Percentiles rank a stretch among this genome's conserved stretches.
phyloP scores from a whole-genome alignment of 2,113 vertebrate species.

The Pungitius pungitius region DNA sequence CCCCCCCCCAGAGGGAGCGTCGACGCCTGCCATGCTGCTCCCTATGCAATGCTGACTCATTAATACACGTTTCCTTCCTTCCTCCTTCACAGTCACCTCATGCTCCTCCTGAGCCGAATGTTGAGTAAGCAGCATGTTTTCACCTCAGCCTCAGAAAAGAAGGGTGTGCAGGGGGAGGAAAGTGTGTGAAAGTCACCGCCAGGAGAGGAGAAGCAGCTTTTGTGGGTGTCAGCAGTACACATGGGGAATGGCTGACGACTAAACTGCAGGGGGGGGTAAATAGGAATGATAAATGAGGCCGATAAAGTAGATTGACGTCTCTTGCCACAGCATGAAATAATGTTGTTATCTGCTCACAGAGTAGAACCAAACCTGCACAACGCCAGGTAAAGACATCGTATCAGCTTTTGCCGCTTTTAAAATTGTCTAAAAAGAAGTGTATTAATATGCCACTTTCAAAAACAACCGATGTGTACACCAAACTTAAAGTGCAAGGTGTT shows the following conservation, averaged over 20 bases:
- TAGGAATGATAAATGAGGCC: conserved; percentile 29
- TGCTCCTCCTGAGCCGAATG: conserved; percentile 11
- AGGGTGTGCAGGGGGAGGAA: background rate
- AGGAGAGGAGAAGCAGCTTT: conserved; percentile 23
- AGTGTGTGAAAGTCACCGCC: background rate
- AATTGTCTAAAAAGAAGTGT: background rate
- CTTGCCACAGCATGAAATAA: conserved; percentile 29
- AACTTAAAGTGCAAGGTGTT: conserved; percentile 50
- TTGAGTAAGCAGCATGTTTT: conserved; percentile 32
- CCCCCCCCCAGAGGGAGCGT: background rate
- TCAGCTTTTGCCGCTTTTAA: conserved; percentile 8
- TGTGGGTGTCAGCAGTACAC: conserved; percentile 1
- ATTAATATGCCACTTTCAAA: conserved; percentile 1
- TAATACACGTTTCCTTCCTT: conserved; percentile 19
- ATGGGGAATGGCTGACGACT: background rate
- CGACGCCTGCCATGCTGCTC: conserved; percentile 39
- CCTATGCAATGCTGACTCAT: conserved; percentile 42
- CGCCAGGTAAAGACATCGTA: conserved; percentile 18
- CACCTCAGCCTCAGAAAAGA: conserved; percentile 6
- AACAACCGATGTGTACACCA: conserved; percentile 43
- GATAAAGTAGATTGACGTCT: conserved; percentile 16
- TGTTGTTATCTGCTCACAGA: conserved; percentile 25
- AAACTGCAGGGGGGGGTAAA: conserved; percentile 26
- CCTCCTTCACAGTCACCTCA: background rate
- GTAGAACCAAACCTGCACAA: background rate